phyloP scores from a whole-genome alignment of 2,113 vertebrate species.

The Chitala chitala region DNA sequence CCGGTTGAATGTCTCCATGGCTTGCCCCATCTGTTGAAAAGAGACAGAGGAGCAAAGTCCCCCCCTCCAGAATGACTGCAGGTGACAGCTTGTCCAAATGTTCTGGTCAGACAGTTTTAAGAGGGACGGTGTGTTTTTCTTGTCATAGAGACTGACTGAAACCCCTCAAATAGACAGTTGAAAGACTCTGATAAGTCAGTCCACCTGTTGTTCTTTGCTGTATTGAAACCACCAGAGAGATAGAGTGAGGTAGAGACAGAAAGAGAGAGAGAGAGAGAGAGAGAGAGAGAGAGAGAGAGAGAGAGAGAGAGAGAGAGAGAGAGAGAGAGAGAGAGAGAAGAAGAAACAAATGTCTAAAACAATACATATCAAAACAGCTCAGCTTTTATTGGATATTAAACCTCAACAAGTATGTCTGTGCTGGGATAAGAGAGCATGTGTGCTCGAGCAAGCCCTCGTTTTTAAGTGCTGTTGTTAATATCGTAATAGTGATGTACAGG shows the following conservation, averaged over 20 bases:
- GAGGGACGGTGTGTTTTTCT: constrained; percentile 30
- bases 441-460: constrained; percentile 65
- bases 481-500: constrained; percentile 69
- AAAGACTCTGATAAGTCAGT: constrained; percentile 35
- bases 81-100: constrained; percentile 27
- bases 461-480: constrained; percentile 73
- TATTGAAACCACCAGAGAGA: constrained; percentile 34
- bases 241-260: no score
- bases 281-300: constrained; percentile 3
- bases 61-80: constrained; percentile 64
- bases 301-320: constrained; percentile 14
- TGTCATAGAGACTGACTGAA: constrained; percentile 33
- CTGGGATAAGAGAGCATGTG: constrained; percentile 64
- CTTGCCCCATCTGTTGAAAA: constrained; percentile 86
- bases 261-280: background rate
- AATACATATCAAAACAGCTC: constrained; percentile 58
- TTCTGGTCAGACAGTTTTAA: constrained; percentile 26
- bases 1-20: constrained; percentile 88
- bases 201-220: constrained; percentile 44
- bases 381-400: constrained; percentile 56
- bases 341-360: constrained; percentile 34
- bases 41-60: constrained; percentile 71
- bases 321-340: background rate
- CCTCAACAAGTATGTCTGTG: constrained; percentile 59
- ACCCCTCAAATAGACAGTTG: constrained; percentile 35